These are phyloP conservation scores for Hemithea aestivaria DNA, from an alignment of 2,888 invertebrate genomes.

Conservation along the genomic window DNA sequence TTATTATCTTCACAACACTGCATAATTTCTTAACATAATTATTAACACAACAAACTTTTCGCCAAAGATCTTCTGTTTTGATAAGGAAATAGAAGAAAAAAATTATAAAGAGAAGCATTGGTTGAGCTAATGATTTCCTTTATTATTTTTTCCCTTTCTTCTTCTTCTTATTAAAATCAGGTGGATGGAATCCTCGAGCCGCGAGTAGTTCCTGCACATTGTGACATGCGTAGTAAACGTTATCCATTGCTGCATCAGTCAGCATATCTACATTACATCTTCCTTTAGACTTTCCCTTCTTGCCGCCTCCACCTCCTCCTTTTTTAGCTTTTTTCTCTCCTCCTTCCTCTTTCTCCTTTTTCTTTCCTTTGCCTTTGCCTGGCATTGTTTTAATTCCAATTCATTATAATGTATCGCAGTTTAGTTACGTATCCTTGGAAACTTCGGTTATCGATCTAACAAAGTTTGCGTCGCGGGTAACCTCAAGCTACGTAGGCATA, in stretches of 20 bases:
- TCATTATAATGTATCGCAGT: too few species aligned
- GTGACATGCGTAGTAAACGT: constrained; percentile 95
- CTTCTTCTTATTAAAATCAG: constrained; percentile 92
- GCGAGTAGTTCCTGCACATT: constrained; percentile 93
- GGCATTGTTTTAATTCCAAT: constrained; percentile 47
- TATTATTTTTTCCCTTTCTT: constrained; percentile 74
- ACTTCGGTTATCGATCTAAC: constrained; percentile 36
- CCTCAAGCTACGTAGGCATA: neutral
- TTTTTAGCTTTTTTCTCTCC: constrained; percentile 71
- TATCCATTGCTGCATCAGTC: constrained; percentile 94
- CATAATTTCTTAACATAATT: too few species aligned
- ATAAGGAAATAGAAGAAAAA: too few species aligned
- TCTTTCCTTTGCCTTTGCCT: constrained; percentile 62
- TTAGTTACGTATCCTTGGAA: constrained; percentile 17
- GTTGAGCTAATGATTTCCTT: too few species aligned
- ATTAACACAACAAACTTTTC: too few species aligned
- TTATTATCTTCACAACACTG: too few species aligned
- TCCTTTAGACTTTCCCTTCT: constrained; percentile 79
- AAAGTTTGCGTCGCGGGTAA: constrained; percentile 4
- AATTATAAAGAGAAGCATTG: too few species aligned
- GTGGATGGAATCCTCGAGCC: constrained; percentile 93
- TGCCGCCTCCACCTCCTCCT: constrained; percentile 67
- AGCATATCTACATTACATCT: constrained; percentile 90
- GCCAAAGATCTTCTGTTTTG: too few species aligned
- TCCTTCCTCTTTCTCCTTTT: constrained; percentile 66